A percentile compares a stretch with the other conserved stretches of the same genome.
phyloP scores from a whole-genome alignment of 1,140 invertebrate genomes.

The Pogonomyrmex californicus region DNA sequence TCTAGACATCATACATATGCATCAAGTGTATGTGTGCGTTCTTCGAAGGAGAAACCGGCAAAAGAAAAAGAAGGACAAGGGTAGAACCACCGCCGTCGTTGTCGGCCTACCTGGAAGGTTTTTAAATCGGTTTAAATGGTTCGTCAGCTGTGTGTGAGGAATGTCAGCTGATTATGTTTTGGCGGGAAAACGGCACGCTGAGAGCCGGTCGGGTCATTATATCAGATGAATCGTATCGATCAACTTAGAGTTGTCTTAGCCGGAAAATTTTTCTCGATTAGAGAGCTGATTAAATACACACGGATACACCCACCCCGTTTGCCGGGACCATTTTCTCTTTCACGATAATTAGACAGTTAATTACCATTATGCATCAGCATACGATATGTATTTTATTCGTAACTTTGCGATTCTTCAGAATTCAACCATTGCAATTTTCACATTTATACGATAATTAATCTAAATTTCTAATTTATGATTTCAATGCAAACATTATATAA shows the following conservation, averaged over 20 bases:
- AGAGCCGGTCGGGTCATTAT: not conserved
- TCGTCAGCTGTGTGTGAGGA: slow-evolving; percentile 68
- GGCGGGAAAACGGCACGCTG: slow-evolving; percentile 67
- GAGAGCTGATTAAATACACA: not conserved
- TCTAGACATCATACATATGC: not conserved
- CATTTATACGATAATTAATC: not conserved
- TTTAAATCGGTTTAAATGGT: not conserved
- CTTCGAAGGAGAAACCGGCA: slow-evolving; percentile 38
- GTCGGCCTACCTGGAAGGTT: too few species aligned
- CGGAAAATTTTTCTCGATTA: not conserved
- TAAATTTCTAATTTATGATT: not conserved
- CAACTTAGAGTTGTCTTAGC: too few species aligned
- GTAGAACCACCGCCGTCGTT: slow-evolving; percentile 1
- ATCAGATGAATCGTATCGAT: not conserved
- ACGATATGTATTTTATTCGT: too few species aligned
- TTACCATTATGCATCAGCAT: not conserved
- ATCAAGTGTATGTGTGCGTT: not conserved
- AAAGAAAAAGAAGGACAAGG: slow-evolving; percentile 40
- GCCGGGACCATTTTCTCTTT: not conserved
- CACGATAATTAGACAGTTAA: slow-evolving; percentile 4
- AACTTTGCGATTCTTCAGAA: not conserved
- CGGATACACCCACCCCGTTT: not conserved
- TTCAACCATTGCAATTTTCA: not conserved
- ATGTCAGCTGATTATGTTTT: slow-evolving; percentile 75
- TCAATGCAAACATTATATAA: not conserved